Base-by-base conservation (phyloP, 2,113 vertebrate genomes). In the Centropus unirufus region DNA sequence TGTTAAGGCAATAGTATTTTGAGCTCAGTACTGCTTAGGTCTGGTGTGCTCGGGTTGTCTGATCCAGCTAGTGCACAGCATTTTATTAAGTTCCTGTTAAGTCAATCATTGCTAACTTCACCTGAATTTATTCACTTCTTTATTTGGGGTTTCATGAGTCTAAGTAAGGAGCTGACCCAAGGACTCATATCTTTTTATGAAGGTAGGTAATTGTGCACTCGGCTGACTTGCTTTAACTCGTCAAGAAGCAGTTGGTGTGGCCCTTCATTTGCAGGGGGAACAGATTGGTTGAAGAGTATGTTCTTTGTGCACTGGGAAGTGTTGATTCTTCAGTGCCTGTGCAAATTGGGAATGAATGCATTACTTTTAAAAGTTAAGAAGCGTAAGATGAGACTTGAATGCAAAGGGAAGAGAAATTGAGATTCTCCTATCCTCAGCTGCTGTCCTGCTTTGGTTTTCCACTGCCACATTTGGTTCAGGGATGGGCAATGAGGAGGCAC, bases 401-500 rank as follows among this genome's bases (percentile, higher is more conserved):
- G 4, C 21, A 46, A 47, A 49, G 26, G 34, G 26, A 70, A 72
- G 39, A 67, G 59, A 58, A 77, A 36, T 2, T 49, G 58, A 34
- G 22, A 21, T 79, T 15, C 4, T 66, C 75, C 34, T 23, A 0
- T 68, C 34, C 20, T 44, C 0, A 0, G 24, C 55, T 58, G 11
- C 26, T 4, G 1, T 39, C 46, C 63, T 47, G 75, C 29, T 47
- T 58, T 46, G 14, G 3, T 55, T 89, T 89, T 36, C 39, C 18
- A 9, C 36, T 54, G 51, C 36, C 21, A 7, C 5, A 0, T 49
- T 76, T 11, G 2, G 29, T 68, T 9, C 52, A 47, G 32, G 27
- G n/a, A 8, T 0, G 1, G n/a, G 30, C 36, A 30, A 3, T 0
- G 1, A 49, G 27, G 17, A 47, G 55, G 11, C 51, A 8, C 36